These are phyloP conservation scores for Sebastes matsubarae DNA, from an alignment of 2,797 vertebrate species.

Conservation along the genomic window DNA sequence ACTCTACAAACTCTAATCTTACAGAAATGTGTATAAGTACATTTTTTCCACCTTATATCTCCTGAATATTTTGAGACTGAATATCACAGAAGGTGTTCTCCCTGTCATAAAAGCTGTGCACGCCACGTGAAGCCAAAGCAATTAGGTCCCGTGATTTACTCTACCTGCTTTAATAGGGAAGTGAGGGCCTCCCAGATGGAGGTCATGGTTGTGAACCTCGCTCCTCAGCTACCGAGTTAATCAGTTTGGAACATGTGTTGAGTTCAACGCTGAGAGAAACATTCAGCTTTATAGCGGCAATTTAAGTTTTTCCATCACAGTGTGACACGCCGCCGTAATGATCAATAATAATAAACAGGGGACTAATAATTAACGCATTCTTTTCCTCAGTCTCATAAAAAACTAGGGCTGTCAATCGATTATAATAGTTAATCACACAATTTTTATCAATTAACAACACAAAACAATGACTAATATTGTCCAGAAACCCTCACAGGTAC, in stretches of 20 bases:
- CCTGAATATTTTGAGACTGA: background rate
- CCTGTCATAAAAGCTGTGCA: slow-evolving; percentile 41
- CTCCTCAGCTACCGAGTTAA: slow-evolving; percentile 64
- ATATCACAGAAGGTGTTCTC: slow-evolving; percentile 8
- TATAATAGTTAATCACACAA: no score
- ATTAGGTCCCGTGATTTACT: slow-evolving; percentile 80
- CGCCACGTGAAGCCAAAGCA: slow-evolving; percentile 63
- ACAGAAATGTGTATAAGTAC: slow-evolving; percentile 14
- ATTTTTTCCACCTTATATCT: background rate
- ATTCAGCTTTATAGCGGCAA: slow-evolving; percentile 36
- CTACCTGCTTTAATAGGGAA: slow-evolving; percentile 67
- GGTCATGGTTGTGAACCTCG: slow-evolving; percentile 70
- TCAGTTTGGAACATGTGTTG: slow-evolving; percentile 61
- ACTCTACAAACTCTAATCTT: slow-evolving; percentile 35
- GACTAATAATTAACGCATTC: slow-evolving; percentile 24
- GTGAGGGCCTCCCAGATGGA: slow-evolving; percentile 66
- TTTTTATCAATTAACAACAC: no score
- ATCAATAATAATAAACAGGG: slow-evolving; percentile 41
- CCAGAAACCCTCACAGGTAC: no score
- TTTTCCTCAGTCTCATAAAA: slow-evolving; percentile 7
- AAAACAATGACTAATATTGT: no score
- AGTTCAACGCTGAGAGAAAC: slow-evolving; percentile 1
- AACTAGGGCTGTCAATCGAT: no score
- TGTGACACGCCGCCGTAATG: slow-evolving; percentile 17
- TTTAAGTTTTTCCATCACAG: slow-evolving; percentile 29